Evolutionary conservation across 2,113 vertebrate genomes (phyloP).

Genomic region (Coracopsis vasa): DNA sequence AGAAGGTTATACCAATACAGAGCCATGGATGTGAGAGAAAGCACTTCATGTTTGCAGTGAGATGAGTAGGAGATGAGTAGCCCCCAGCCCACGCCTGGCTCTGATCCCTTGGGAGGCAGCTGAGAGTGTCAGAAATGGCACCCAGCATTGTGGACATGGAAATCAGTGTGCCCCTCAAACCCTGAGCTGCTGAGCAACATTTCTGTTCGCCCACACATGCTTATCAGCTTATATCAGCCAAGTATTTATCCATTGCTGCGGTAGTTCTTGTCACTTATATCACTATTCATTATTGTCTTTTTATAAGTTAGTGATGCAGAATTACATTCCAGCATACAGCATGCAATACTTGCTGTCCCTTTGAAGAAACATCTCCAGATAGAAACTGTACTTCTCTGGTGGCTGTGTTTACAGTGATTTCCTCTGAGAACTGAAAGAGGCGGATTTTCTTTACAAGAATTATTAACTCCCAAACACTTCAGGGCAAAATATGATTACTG

Average conservation of each 20-base stretch:
- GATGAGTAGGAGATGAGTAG: neutral
- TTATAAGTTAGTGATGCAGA: neutral
- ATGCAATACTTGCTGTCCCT: neutral
- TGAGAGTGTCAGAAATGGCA: neutral
- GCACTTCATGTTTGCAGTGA: neutral
- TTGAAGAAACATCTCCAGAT: neutral
- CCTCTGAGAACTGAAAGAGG: neutral
- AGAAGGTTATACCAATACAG: neutral
- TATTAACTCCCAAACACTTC: neutral
- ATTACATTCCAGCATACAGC: neutral
- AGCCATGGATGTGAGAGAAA: neutral
- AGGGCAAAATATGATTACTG: neutral
- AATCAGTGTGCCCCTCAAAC: neutral
- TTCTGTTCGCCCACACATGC: rapidly evolving
- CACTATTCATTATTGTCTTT: neutral
- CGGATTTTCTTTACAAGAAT: constrained; percentile 16
- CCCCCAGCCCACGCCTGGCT: neutral
- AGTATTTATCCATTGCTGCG: rapidly evolving
- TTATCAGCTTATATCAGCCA: neutral
- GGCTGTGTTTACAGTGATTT: neutral
- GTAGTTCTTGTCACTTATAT: neutral
- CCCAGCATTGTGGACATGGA: neutral
- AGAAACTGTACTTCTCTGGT: neutral
- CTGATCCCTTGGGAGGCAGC: neutral
- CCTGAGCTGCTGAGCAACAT: neutral